phyloP scores from a whole-genome alignment of 1,140 invertebrate genomes.

The Chrysomallon squamiferum region DNA sequence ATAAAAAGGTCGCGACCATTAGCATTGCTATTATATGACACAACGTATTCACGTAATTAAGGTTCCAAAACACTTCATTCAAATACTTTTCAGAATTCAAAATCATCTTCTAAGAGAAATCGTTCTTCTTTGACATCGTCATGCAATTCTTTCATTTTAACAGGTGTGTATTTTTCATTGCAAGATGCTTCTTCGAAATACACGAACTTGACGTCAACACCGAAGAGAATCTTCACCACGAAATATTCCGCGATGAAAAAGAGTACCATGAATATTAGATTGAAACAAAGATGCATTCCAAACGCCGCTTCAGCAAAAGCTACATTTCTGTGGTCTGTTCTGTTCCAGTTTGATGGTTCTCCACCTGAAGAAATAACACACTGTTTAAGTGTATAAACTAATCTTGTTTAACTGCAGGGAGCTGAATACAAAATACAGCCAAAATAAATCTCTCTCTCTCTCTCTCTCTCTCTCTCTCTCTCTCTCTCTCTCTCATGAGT shows the following conservation, averaged over 20 bases:
- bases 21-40: too few relatives aligned
- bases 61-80: too few relatives aligned
- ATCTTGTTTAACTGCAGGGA: not conserved
- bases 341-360: slow-evolving; percentile 15
- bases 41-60: too few relatives aligned
- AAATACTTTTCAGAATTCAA: too few relatives aligned
- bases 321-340: slow-evolving; percentile 20
- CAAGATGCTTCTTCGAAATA: not conserved
- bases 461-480: not conserved
- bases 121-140: too few relatives aligned
- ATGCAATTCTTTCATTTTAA: too few relatives aligned
- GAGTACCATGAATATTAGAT: slow-evolving; percentile 19
- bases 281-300: slow-evolving; percentile 24
- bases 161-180: too few relatives aligned
- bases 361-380: slow-evolving; percentile 6
- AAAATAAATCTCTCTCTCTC: too few relatives aligned
- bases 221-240: slow-evolving; percentile 11
- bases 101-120: too few relatives aligned
- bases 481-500: too few relatives aligned
- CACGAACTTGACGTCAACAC: slow-evolving; percentile 1
- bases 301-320: slow-evolving; percentile 24
- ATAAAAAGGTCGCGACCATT: too few relatives aligned
- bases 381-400: too few relatives aligned
- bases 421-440: not conserved
- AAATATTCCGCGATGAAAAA: slow-evolving; percentile 19